Evolutionary conservation across 1,140 invertebrate species (phyloP).

Genomic region (Megalonaias nervosa): DNA sequence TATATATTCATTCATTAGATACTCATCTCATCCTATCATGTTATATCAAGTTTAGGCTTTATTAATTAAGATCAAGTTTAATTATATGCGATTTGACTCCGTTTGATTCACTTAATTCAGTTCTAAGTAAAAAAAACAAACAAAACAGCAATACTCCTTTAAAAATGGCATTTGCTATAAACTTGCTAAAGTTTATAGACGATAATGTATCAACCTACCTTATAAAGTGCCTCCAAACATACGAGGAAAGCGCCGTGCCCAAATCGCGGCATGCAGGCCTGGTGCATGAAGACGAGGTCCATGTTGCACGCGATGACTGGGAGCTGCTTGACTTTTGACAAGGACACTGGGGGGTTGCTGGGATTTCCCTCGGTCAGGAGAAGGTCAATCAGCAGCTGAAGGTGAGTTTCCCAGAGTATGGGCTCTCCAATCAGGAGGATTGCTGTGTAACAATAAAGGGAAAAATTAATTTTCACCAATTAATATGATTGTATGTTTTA

Average conservation of each 20-base stretch:
- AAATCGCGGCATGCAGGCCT: conserved; percentile 73
- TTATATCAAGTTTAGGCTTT: too few relatives aligned
- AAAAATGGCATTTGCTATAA: too few relatives aligned
- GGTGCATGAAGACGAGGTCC: conserved; percentile 71
- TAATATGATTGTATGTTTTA: too few relatives aligned
- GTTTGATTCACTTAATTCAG: too few relatives aligned
- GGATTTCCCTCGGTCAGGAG: conserved; percentile 78
- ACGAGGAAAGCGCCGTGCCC: conserved; percentile 81
- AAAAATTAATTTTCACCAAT: too few relatives aligned
- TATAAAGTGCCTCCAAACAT: conserved; percentile 79
- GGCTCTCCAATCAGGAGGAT: conserved; percentile 71
- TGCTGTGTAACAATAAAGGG: conserved; percentile 59
- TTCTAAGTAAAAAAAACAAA: too few relatives aligned
- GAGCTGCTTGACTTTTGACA: conserved; percentile 75
- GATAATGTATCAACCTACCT: conserved; percentile 49
- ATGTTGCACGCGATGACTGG: conserved; percentile 72
- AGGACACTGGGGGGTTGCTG: conserved; percentile 69
- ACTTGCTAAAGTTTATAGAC: too few relatives aligned
- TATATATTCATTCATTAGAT: too few relatives aligned
- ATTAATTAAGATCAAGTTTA: too few relatives aligned
- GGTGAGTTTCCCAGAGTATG: conserved; percentile 70
- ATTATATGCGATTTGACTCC: too few relatives aligned
- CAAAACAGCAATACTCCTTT: too few relatives aligned
- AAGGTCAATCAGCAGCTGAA: conserved; percentile 81
- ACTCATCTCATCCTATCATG: too few relatives aligned